Percentiles rank a stretch among this genome's conserved stretches.
These are phyloP conservation scores for Noctua comes DNA, from an alignment of 2,888 invertebrate genomes.

Conservation along the genomic window DNA sequence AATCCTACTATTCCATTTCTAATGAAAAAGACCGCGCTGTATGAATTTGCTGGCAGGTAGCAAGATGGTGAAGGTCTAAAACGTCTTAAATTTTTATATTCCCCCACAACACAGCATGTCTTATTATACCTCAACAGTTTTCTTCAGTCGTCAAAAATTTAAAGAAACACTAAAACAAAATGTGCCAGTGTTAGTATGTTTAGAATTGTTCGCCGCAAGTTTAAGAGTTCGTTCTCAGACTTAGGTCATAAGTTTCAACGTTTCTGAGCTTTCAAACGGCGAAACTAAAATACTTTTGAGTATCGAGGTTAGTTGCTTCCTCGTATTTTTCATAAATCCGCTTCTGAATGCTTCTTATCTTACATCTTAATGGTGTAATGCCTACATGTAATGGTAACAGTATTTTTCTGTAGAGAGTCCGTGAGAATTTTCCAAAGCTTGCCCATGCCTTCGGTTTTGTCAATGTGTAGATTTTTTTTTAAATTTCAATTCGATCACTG, in stretches of 20 bases:
- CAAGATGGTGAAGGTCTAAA: neutral
- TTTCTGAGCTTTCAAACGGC: conserved; percentile 36
- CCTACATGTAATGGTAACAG: conserved; percentile 26
- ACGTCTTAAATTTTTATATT: conserved; percentile 19
- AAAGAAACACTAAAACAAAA: conserved; percentile 31
- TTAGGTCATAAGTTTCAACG: conserved; percentile 28
- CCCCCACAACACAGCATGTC: neutral
- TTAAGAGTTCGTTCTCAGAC: conserved; percentile 30
- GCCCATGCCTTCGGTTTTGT: conserved; percentile 10
- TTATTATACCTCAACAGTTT: conserved; percentile 13
- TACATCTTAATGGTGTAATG: conserved; percentile 53
- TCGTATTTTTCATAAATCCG: conserved; percentile 50
- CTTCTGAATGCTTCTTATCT: conserved; percentile 50
- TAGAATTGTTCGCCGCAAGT: conserved; percentile 36
- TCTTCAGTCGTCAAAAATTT: conserved; percentile 33
- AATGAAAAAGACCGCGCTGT: conserved; percentile 12
- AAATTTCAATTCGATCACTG: neutral
- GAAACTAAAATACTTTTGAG: conserved; percentile 41
- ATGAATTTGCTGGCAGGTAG: conserved; percentile 6
- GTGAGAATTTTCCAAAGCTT: conserved; percentile 40
- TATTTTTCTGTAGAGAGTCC: conserved; percentile 25
- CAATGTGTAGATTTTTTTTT: conserved; percentile 21
- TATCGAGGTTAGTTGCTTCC: conserved; percentile 48
- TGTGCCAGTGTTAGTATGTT: conserved; percentile 28
- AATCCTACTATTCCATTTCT: conserved; percentile 1